These are phyloP conservation scores for Saccopteryx bilineata DNA, from an alignment of 2,113 vertebrate species.

Conservation along the genomic window DNA sequence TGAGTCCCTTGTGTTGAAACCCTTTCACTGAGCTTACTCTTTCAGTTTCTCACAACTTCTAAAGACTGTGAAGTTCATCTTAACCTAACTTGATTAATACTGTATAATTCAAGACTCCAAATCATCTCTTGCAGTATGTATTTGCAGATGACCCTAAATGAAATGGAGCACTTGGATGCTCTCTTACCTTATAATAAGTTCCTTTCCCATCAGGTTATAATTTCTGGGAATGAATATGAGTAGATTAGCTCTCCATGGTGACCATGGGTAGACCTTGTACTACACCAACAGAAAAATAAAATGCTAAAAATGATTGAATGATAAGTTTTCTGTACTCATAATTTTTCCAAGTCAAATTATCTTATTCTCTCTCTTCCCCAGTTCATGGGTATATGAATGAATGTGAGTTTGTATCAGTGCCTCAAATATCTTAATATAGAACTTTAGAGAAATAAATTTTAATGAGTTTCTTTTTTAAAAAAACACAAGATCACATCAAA, in stretches of 20 bases:
- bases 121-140: neutral
- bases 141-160: neutral
- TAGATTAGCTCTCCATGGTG: neutral
- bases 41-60: neutral
- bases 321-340: neutral
- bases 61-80: neutral
- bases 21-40: neutral
- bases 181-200: neutral
- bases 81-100: neutral
- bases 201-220: neutral
- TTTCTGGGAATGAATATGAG: neutral
- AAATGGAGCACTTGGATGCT: too few species aligned
- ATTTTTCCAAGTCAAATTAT: neutral
- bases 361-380: neutral
- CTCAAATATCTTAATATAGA: conserved; percentile 55
- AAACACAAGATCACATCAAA: conserved; percentile 64
- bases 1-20: neutral
- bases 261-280: neutral
- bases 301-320: neutral
- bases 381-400: neutral
- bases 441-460: conserved; percentile 66
- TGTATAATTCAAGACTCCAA: neutral
- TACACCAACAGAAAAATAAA: neutral
- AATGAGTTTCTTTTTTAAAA: conserved; percentile 10
- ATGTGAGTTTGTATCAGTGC: neutral